Evolutionary conservation across 2,888 invertebrate species (phyloP).

Genomic region (Chaetogeoica ovagalla): DNA sequence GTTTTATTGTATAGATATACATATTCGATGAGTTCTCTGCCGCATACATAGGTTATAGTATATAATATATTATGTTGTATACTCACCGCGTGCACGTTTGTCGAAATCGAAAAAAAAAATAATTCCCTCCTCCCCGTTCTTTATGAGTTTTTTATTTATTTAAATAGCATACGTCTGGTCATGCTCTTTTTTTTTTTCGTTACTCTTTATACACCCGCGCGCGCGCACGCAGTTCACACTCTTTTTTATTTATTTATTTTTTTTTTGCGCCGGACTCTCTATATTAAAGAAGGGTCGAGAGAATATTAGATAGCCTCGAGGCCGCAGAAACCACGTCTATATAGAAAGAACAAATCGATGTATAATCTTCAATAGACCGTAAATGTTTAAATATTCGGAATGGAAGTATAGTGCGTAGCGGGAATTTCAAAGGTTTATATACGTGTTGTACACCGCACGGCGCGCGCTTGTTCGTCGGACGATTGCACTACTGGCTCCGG

Average conservation of each 20-base stretch:
- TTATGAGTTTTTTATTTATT: constrained; percentile 49
- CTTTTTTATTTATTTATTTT: too few species aligned
- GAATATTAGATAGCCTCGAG: constrained; percentile 38
- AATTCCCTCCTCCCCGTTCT: neutral
- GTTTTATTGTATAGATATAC: constrained; percentile 42
- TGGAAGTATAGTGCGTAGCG: constrained; percentile 27
- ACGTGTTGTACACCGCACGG: too few species aligned
- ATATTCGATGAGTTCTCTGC: constrained; percentile 34
- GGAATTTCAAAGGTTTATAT: constrained; percentile 36
- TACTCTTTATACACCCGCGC: constrained; percentile 23
- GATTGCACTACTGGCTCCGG: constrained; percentile 9
- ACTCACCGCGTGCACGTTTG: constrained; percentile 17
- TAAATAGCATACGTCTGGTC: constrained; percentile 41
- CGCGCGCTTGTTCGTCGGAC: too few species aligned
- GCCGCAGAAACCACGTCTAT: neutral
- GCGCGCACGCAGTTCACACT: constrained; percentile 27
- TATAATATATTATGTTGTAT: neutral
- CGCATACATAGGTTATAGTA: too few species aligned
- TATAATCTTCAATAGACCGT: constrained; percentile 43
- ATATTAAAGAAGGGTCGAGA: constrained; percentile 51
- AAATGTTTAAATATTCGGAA: constrained; percentile 40
- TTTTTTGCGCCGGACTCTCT: constrained; percentile 3
- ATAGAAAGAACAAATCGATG: neutral
- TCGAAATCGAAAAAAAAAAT: constrained; percentile 32
- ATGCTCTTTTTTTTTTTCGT: neutral